Evolutionary conservation across 1,140 invertebrate species (phyloP), one percentile per base, ranked within the genome.

Genomic region (Lordiphosa clarofinis): DNA sequence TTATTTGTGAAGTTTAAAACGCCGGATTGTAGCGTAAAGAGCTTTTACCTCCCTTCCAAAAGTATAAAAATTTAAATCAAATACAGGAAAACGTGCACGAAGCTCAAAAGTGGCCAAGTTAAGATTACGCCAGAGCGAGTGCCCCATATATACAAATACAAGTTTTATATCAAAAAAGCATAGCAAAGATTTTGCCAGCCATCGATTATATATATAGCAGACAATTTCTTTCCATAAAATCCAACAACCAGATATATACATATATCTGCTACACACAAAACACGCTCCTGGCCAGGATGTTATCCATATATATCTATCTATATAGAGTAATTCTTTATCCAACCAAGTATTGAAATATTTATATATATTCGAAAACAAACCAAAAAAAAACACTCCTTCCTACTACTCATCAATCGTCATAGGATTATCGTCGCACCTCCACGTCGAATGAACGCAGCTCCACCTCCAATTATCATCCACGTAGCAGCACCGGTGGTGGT

Each of bases 351-450:
- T 67, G 59, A 72, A 53, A 72, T 78, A 66, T 70, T 48, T 15
- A 15, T 78, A 67, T 44, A 50, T 50, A 50, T 50, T 37, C 46
- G 62, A 70, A 56, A 70, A 55, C 54, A 70, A 78, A 71, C 66
- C 48, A 56, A 73, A 74, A 63, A 44, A 53, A 74, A 69, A 50
- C 78, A 84, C 79, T 73, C 46, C 75, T 84, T 87, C 73, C 86
- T 88, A 31, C 28, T 31, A 87, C 66, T 88, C 86, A 88, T 76
- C 66, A 86, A 84, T 84, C 81, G 72, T 84, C 87, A 87, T 81
- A 88, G 87, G 81, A 88, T 73, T 88, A 88, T 62, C 78, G 87
- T 71, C 86, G 87, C 35, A 87, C 74, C 56, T 73, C 79, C 43
- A 86, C 74, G 56, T 73, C 79, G 43, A 86, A 76, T 49, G 76